phyloP scores from a whole-genome alignment of 2,888 invertebrate genomes.

The Thysanoteuthis rhombus region DNA sequence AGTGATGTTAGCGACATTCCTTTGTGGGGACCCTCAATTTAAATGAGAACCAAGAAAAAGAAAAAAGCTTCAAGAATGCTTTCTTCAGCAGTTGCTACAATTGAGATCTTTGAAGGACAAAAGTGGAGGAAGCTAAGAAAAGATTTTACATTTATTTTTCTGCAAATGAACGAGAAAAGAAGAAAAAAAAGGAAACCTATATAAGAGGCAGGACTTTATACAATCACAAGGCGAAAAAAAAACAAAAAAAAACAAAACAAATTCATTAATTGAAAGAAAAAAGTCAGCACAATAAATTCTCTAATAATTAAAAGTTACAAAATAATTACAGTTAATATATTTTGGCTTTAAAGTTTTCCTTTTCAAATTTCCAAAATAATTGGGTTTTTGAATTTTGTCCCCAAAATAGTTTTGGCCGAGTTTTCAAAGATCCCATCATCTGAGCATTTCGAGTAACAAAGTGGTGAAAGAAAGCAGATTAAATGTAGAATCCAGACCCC shows the following conservation, averaged over 20 bases:
- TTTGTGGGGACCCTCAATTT: too few species aligned
- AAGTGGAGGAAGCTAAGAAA: neutral
- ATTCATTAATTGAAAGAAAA: neutral
- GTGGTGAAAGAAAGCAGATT: neutral
- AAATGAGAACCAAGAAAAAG: too few species aligned
- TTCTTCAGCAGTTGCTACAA: neutral
- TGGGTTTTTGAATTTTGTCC: neutral
- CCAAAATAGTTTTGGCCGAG: neutral
- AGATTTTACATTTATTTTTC: neutral
- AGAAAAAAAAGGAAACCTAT: neutral
- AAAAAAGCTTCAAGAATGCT: neutral
- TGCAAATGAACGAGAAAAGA: neutral
- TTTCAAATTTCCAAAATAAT: neutral
- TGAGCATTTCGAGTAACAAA: neutral
- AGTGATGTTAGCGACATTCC: too few species aligned
- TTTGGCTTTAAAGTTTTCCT: neutral
- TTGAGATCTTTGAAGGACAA: neutral
- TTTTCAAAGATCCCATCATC: slow-evolving; percentile 1
- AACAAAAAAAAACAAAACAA: too few species aligned
- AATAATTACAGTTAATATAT: neutral
- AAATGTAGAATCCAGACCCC: too few species aligned
- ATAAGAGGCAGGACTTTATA: slow-evolving; percentile 12
- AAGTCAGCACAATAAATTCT: slow-evolving; percentile 1
- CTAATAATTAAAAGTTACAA: neutral
- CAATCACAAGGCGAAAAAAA: neutral